phyloP scores from a whole-genome alignment of 2,113 vertebrate genomes.

The Corythornis cristatus region DNA sequence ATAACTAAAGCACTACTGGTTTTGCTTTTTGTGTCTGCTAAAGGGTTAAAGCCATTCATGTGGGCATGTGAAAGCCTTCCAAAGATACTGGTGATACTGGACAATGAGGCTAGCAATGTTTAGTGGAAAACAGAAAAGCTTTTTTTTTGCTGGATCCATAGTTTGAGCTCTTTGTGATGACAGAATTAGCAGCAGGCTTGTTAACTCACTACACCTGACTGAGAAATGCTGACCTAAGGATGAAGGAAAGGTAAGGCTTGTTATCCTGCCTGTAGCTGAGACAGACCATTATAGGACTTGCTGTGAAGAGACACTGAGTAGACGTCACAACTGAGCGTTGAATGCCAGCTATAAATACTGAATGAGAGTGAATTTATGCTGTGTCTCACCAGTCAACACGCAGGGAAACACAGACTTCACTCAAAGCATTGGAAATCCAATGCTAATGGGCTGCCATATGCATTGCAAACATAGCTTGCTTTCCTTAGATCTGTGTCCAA shows the following conservation, averaged over 20 bases:
- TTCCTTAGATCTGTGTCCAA: slow-evolving; percentile 59
- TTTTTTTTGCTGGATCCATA: background rate
- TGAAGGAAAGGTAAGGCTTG: background rate
- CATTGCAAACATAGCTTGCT: slow-evolving; percentile 25
- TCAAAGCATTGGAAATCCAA: slow-evolving; percentile 40
- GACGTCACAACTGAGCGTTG: background rate
- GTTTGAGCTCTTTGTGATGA: background rate
- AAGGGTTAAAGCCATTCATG: background rate
- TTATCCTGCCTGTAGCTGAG: background rate
- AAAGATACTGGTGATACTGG: background rate
- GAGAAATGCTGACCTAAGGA: slow-evolving; percentile 18
- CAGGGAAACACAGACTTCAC: slow-evolving; percentile 43
- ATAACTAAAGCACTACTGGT: background rate
- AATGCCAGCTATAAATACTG: slow-evolving; percentile 34
- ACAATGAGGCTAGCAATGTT: background rate
- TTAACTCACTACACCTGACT: background rate
- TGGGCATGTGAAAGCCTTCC: background rate
- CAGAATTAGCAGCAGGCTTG: background rate
- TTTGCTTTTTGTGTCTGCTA: background rate
- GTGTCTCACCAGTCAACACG: slow-evolving; percentile 20
- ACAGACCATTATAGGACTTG: background rate
- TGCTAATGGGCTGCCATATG: slow-evolving; percentile 62
- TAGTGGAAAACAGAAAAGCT: background rate
- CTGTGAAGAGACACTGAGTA: background rate
- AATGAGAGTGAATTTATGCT: slow-evolving; percentile 31